Conservation (phyloP, 2,113 vertebrate species). For the Nansenia antarctica region DNA sequence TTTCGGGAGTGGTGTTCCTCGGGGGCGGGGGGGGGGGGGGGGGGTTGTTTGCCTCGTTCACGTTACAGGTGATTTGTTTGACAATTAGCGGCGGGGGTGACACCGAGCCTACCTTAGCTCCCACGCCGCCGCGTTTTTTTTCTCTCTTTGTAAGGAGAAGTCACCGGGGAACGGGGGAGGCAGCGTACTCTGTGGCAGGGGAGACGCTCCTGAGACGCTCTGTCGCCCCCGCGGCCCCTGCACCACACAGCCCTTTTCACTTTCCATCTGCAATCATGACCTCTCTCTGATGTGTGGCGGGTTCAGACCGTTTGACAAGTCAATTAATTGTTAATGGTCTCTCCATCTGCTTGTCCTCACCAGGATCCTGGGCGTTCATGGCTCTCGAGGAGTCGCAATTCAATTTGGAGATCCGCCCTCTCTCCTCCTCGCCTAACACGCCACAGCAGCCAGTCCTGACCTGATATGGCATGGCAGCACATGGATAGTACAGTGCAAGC, state of each 20-base stretch:
- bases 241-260: conserved; percentile 31
- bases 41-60: neutral
- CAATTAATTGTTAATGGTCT: conserved; percentile 35
- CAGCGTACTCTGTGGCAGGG: conserved; percentile 11
- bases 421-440: neutral
- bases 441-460: neutral
- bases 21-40: too few relatives aligned
- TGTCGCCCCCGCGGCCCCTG: conserved; percentile 21
- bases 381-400: conserved; percentile 7
- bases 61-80: conserved; percentile 9
- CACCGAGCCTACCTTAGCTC: conserved; percentile 15
- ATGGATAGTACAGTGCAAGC: neutral
- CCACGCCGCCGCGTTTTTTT: neutral
- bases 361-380: conserved; percentile 6
- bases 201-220: neutral
- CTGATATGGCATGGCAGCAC: neutral
- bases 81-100: conserved; percentile 15
- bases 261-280: conserved; percentile 38
- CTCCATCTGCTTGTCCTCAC: conserved; percentile 13
- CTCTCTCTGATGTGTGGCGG: conserved; percentile 5
- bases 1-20: neutral
- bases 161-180: neutral
- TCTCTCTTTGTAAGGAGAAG: neutral
- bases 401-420: neutral
- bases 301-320: conserved; percentile 27